Base-by-base conservation (phyloP, 2,113 vertebrate species). In the Cynopterus brachyotis region DNA sequence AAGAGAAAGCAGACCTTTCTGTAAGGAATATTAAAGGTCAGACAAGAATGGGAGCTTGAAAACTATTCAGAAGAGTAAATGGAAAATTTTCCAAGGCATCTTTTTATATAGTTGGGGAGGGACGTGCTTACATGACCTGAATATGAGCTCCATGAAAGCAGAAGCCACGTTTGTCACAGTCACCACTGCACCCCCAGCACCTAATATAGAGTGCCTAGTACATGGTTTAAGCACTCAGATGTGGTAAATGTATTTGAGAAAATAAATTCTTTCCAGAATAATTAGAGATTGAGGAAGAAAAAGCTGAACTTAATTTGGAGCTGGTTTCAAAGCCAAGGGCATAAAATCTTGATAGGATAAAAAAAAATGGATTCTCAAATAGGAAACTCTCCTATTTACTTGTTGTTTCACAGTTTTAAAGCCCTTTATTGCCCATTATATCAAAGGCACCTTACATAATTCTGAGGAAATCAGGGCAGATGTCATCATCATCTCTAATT, bases 221-320 rank as follows among this genome's bases (percentile, higher is more conserved):
- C 11, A 8, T 24, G 40, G 20, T 55, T 5, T 50, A 69, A 40
- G 8, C 32, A 24, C 24, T 83, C 64, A 76, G n/a, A 50, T 6
- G 35, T 66, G 47, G 42, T 89, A 4, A 83, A 35, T 86, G 20
- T 26, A 37, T 59, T 72, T 78, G 32, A 95, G 60, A 89, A 10
- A 92, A 13, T 55, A 76, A 84, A 91, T 95, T 42, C 22, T 79
- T 93, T 78, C 64, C 45, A 91, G 6, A 95, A 66, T 81, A 81
- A 76, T 50, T 89, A 80, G 42, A 87, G 30, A 93, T 6, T 37
- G 57, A 72, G 8, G 12, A 19, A 80, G 37, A 32, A 59, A 96
- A 91, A 55, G 10, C 12, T 70, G 28, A 37, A 62, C 5, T 73
- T 30, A 76, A 47, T 78, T 57, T 24, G 87, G 11, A 85, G 40